phyloP scores from a whole-genome alignment of 2,113 vertebrate genomes.

The Sapajus apella region DNA sequence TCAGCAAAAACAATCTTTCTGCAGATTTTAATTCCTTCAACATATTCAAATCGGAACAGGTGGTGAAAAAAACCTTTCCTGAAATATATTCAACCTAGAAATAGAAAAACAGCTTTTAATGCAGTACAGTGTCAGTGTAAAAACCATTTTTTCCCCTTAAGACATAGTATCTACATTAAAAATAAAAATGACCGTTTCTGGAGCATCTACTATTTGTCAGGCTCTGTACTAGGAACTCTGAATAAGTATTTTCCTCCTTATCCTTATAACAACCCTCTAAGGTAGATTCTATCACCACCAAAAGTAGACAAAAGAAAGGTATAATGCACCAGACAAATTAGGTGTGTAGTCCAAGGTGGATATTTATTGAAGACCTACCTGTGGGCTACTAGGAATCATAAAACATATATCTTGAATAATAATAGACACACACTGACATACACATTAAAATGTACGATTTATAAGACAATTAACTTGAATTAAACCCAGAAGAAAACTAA shows the following conservation, averaged over 20 bases:
- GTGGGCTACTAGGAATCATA: not conserved
- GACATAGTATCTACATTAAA: not conserved
- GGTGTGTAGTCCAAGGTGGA: not conserved
- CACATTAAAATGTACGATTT: slow-evolving; percentile 12
- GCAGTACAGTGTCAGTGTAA: not conserved
- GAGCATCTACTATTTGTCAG: not conserved
- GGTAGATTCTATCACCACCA: not conserved
- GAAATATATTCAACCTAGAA: slow-evolving; percentile 88
- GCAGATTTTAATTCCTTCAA: slow-evolving; percentile 89
- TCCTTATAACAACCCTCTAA: not conserved
- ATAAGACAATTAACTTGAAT: not conserved
- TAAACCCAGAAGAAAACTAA: not conserved
- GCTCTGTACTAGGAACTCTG: not conserved
- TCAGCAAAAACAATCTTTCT: slow-evolving; percentile 91
- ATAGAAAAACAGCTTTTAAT: slow-evolving; percentile 59
- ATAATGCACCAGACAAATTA: not conserved
- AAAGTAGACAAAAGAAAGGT: not conserved
- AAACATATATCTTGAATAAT: not conserved
- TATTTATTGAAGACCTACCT: not conserved
- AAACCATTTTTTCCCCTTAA: not conserved
- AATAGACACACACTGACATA: not conserved
- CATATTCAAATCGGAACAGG: slow-evolving; percentile 73
- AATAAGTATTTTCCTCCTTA: rapidly evolving
- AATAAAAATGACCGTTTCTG: not conserved
- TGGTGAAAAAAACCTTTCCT: slow-evolving; percentile 94